Evolutionary conservation across 1,140 invertebrate genomes (phyloP), one percentile per base, ranked within the genome.

Genomic region (Pseudobourletiella spinata): DNA sequence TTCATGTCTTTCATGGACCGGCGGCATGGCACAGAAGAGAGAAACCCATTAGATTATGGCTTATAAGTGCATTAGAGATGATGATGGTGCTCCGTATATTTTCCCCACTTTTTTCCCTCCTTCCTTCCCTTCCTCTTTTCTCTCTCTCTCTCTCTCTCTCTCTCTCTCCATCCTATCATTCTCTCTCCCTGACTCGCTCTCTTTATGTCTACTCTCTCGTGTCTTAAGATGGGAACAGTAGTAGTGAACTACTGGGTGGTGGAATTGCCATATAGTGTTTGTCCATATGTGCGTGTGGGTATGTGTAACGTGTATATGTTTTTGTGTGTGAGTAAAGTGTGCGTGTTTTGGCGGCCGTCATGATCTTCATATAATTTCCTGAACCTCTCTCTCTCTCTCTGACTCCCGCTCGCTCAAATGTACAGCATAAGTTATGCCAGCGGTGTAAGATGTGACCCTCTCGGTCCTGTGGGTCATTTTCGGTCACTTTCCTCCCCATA

Each of bases 51-150:
- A 44, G 30, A 57, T 64, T 59, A 61, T 59, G 59, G 67, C 61
- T 69, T 66, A 69, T 65, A 69, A 69, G 57, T 69, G 61, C 61
- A 66, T 69, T 66, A 66, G 64, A 63, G 67, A 65, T 69, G 64
- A 64, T 65, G 52, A 57, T 63, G 24, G 3, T 46, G 52, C 14
- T 29, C 30, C 22, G 32, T 39, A n/a, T n/a, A 55, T 44, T 60
- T 39, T 32, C 16, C 32, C 15, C 29, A 52, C 50, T 52, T 52
- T 29, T 29, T 52, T 52, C 46, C 46, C 26, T 52, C 50, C 26
- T 26, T 28, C 29, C 24, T 52, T 24, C 50, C 22, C 22, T 20
- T 52, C 26, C 4, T 52, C 50, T 52, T 52, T 20, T 29, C 44
- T 4, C 24, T 56, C 26, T 22, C 6, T 29, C 15, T 4, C 25